Evolutionary conservation across 2,113 vertebrate species (phyloP).

Genomic region (Dryoscopus gambensis): DNA sequence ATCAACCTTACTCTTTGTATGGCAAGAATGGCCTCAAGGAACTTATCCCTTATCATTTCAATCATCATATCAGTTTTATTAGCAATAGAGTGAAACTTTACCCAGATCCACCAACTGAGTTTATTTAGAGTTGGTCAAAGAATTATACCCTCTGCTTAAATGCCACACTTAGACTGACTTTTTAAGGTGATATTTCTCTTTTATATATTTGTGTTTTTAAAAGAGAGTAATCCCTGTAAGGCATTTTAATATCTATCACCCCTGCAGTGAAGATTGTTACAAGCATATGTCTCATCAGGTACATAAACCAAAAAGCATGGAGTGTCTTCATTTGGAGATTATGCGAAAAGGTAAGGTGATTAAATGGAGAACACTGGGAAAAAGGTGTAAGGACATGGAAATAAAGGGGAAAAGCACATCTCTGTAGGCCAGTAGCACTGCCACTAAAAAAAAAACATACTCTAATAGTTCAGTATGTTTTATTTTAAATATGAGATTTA

Average conservation of each 20-base stretch:
- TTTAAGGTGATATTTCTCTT: background rate
- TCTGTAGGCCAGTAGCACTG: background rate
- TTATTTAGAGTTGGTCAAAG: background rate
- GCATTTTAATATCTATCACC: background rate
- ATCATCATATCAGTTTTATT: background rate
- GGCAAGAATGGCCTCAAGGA: background rate
- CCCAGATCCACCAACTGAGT: background rate
- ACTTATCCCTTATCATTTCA: background rate
- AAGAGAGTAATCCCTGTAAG: background rate
- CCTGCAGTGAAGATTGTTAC: background rate
- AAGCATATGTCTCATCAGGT: background rate
- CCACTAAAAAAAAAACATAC: background rate
- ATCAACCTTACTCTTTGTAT: background rate
- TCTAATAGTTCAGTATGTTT: background rate
- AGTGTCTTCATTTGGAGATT: background rate
- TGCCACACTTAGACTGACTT: background rate
- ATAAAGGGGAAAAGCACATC: background rate
- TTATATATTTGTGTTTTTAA: background rate
- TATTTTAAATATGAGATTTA: background rate
- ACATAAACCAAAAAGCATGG: background rate
- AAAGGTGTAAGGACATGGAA: background rate
- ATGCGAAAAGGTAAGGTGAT: background rate
- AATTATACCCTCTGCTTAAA: background rate
- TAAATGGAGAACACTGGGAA: background rate
- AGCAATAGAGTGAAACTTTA: background rate